A percentile compares a stretch with the other conserved stretches of the same genome.
Evolutionary conservation across 1,140 invertebrate genomes (phyloP).

Genomic region (Magallana angulata): DNA sequence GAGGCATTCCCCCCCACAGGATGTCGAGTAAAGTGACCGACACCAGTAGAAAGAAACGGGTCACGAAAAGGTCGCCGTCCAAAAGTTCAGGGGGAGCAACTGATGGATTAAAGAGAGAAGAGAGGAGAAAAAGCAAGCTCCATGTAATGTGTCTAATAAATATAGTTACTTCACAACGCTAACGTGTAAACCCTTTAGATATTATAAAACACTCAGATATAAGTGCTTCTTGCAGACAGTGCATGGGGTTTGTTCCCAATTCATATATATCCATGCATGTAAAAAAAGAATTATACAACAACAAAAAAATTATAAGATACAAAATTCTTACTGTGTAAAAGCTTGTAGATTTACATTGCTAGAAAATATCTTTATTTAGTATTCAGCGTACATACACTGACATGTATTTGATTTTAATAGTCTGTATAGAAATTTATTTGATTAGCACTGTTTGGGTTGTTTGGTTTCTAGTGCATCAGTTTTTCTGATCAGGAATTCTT

Average conservation of each 20-base stretch:
- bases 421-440: not conserved
- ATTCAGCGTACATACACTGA: not conserved
- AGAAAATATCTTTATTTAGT: not conserved
- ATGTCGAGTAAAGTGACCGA: conserved; percentile 14
- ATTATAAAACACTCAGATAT: not conserved
- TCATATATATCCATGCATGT: not conserved
- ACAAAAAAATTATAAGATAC: too few species aligned
- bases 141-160: not conserved
- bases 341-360: not conserved
- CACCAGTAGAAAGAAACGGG: not conserved
- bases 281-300: too few species aligned
- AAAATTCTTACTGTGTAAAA: not conserved
- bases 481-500: not conserved
- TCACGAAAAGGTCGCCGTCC: not conserved
- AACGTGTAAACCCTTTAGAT: not conserved
- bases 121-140: not conserved
- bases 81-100: conserved; percentile 15
- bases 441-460: conserved; percentile 21
- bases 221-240: not conserved
- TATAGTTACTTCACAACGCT: not conserved
- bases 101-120: conserved; percentile 1
- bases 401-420: not conserved
- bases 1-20: not conserved
- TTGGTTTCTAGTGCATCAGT: not conserved
- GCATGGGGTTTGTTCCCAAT: not conserved